Base-by-base conservation (phyloP, 2,797 vertebrate species). In the Gymnothorax javanicus region DNA sequence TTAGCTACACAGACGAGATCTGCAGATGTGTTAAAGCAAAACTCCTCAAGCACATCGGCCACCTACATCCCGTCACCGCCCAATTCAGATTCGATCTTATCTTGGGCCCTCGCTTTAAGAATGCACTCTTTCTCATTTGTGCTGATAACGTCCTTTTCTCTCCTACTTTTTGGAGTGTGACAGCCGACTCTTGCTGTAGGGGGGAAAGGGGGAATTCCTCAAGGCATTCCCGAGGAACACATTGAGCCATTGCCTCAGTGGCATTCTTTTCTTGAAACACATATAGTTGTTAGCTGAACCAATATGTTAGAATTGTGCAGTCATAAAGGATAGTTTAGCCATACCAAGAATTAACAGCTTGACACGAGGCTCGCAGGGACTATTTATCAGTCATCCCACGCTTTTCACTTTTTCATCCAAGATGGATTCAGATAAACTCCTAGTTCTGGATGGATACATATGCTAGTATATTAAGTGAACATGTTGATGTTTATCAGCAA, bases 11-110 rank as follows among this genome's bases (percentile, higher is more conserved):
- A 27, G 43, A 88, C 52, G 52, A 82, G 60, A 81, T 67, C 25
- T 27, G 64, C 87, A 58, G 84, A 82, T 87, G 75, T 85, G 17
- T 23, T 58, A 85, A 62, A 67, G 13, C 43, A 1, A 58, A 58
- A 59, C 23, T 43, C 52, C 73, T 27, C 73, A 33, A 11, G 23
- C 79, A 56, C 79, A 4, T n/a, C 79, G 15, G 23, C 79, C 56
- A 3, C 79, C 73, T 11, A 9, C 79, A 23, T n/a, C 7, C 50
- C 12, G 33, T 50, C 79, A 23, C 56, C 54, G 54, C 52, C 54
- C 23, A 15, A n/a, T 56, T 58, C 23, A 6, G 8, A 56, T 57
- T 58, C 58, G 79, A 82, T 82, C 8, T 82, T 57, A 82, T 82
- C 79, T 2, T 7, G 20, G 79, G 54, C 79, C 79, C 8, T 20